Percentiles rank a stretch among this genome's conserved stretches.
phyloP scores from a whole-genome alignment of 2,797 vertebrate species.

The Carapus acus region DNA sequence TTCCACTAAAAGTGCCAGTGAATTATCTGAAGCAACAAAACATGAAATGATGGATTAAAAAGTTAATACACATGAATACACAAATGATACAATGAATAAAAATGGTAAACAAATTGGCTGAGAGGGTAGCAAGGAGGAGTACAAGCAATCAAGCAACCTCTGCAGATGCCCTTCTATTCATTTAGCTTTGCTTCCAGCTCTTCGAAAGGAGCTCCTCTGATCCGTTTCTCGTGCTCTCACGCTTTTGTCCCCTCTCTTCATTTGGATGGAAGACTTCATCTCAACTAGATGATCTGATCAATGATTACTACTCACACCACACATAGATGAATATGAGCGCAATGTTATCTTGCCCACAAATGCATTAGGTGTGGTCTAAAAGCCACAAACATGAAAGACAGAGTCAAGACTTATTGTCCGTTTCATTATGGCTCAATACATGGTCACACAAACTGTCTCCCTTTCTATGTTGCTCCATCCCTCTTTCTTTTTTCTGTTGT shows the following conservation, averaged over 20 bases:
- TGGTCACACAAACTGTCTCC: neutral
- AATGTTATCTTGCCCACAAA: conserved; percentile 21
- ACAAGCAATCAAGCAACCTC: conserved; percentile 56
- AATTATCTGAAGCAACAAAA: conserved; percentile 49
- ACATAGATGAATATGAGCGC: conserved; percentile 17
- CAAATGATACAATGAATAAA: conserved; percentile 57
- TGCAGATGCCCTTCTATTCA: conserved; percentile 54
- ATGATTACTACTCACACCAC: conserved; percentile 51
- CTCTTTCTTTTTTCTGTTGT: neutral
- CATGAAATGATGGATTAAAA: conserved; percentile 61
- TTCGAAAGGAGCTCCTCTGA: conserved; percentile 52
- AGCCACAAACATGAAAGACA: conserved; percentile 20
- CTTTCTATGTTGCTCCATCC: neutral
- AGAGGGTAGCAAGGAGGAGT: conserved; percentile 22
- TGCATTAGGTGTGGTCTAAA: conserved; percentile 12
- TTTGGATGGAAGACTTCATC: conserved; percentile 59
- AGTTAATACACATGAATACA: conserved; percentile 54
- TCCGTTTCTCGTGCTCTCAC: conserved; percentile 48
- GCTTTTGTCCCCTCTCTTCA: conserved; percentile 60
- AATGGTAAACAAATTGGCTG: conserved; percentile 53
- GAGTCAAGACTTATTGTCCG: conserved; percentile 10
- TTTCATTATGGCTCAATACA: conserved; percentile 10
- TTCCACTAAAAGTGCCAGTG: conserved; percentile 36
- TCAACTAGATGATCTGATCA: conserved; percentile 60
- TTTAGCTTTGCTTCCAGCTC: conserved; percentile 48